A percentile compares a stretch with the other conserved stretches of the same genome.
phyloP scores from a whole-genome alignment of 2,888 invertebrate genomes.

The Argyresthia goedartella region DNA sequence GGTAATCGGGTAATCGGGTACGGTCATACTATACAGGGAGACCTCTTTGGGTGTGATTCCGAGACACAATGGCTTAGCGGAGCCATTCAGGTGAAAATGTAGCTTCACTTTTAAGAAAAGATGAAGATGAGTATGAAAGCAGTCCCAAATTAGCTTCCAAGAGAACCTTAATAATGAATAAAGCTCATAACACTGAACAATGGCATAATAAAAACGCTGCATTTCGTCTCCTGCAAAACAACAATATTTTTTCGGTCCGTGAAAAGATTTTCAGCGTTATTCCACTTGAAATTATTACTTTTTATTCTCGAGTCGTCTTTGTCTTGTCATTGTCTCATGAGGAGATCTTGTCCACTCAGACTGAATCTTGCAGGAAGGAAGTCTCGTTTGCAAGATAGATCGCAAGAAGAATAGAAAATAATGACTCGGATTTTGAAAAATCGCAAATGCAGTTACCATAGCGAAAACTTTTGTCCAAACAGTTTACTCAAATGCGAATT shows the following conservation, averaged over 20 bases:
- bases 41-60: no score
- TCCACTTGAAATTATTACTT: conserved; percentile 71
- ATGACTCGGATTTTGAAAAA: no score
- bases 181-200: conserved; percentile 68
- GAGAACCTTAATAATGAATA: conserved; percentile 43
- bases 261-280: conserved; percentile 71
- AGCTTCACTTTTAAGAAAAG: background rate
- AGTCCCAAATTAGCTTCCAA: conserved; percentile 1
- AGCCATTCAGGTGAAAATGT: no score
- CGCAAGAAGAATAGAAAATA: no score
- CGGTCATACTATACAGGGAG: no score
- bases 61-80: no score
- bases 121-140: background rate
- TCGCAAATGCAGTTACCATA: no score
- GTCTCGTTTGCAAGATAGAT: background rate
- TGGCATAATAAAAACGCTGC: conserved; percentile 68
- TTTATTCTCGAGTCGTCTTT: conserved; percentile 56
- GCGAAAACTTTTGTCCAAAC: no score
- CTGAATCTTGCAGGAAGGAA: background rate
- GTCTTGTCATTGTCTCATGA: conserved; percentile 71
- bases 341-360: conserved; percentile 61
- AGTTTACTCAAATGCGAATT: no score
- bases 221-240: conserved; percentile 71
- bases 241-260: conserved; percentile 65
- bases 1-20: no score